Conservation (phyloP, 2,888 invertebrate species). For the Punctoribates punctum region DNA sequence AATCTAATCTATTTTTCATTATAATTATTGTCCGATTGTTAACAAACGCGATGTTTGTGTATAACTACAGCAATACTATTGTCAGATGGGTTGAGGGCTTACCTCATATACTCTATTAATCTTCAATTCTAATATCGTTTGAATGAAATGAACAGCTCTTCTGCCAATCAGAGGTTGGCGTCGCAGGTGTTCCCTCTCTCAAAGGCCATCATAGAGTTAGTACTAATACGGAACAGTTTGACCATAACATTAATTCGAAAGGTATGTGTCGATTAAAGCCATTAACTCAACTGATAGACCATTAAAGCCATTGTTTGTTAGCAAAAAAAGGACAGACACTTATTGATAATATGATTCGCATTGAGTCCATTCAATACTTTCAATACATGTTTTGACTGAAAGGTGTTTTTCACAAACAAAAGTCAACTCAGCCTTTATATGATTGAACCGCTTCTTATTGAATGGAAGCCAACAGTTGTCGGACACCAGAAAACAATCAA, state of each 20-base stretch:
- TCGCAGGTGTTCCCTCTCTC: not conserved
- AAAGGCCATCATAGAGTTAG: not conserved
- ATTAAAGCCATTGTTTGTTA: not conserved
- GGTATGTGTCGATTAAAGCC: not conserved
- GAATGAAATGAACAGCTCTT: not conserved
- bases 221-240: too few species aligned
- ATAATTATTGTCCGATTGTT: not conserved
- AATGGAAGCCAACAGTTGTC: too few species aligned
- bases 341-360: not conserved
- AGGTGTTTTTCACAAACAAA: not conserved
- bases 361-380: not conserved
- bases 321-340: not conserved
- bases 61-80: not conserved
- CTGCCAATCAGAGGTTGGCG: not conserved
- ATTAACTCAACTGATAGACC: not conserved
- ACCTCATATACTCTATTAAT: not conserved
- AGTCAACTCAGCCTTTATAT: too few species aligned
- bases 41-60: not conserved
- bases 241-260: not conserved
- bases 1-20: constrained; percentile 19
- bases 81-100: not conserved
- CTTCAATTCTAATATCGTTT: constrained; percentile 3
- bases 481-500: too few species aligned
- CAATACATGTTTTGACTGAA: not conserved
- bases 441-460: too few species aligned